phyloP scores from a whole-genome alignment of 2,113 vertebrate species.

The Corvus moneduloides region DNA sequence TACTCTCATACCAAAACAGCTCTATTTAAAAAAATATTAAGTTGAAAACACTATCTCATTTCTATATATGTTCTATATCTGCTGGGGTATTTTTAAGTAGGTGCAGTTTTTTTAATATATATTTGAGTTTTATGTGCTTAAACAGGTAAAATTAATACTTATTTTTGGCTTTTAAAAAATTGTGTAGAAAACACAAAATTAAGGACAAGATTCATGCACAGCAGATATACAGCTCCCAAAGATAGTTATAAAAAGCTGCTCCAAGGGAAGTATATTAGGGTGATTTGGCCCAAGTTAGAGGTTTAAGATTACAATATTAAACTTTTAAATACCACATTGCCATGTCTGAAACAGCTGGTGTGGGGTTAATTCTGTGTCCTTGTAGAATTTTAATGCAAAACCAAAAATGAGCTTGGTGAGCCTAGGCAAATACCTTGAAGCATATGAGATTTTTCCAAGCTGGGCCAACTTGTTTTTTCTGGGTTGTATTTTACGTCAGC shows the following conservation, averaged over 20 bases:
- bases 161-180: background rate
- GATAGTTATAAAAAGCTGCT: background rate
- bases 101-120: background rate
- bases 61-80: background rate
- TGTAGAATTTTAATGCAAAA: conserved; percentile 43
- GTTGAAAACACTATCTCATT: background rate
- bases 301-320: conserved; percentile 13
- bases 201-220: background rate
- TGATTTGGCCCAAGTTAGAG: background rate
- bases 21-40: background rate
- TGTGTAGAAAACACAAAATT: background rate
- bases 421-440: conserved; percentile 38
- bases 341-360: background rate
- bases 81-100: background rate
- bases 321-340: background rate
- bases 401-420: conserved; percentile 13
- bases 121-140: background rate
- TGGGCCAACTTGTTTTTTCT: conserved; percentile 2
- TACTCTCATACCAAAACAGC: background rate
- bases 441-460: conserved; percentile 7
- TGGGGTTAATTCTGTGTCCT: background rate
- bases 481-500: background rate
- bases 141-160: background rate
- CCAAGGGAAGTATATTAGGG: background rate
- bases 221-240: background rate